phyloP scores from a whole-genome alignment of 1,140 invertebrate species.

The Phthorimaea operculella region DNA sequence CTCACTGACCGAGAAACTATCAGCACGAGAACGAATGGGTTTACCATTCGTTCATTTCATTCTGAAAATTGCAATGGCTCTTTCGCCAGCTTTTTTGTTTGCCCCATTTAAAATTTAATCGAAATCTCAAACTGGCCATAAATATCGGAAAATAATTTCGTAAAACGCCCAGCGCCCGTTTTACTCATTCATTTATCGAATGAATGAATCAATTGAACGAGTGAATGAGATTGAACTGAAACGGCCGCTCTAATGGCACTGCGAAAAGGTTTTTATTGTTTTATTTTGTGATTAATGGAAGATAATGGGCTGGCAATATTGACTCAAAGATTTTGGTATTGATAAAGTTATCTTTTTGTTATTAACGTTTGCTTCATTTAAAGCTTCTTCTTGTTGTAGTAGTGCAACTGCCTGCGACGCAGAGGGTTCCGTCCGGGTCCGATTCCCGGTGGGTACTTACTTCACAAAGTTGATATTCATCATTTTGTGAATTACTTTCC shows the following conservation, averaged over 20 bases:
- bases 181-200: conserved; percentile 5
- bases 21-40: no score
- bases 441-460: no score
- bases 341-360: no score
- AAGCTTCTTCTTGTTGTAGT: no score
- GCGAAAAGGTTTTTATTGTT: neutral
- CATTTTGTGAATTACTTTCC: no score
- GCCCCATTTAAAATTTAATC: conserved; percentile 15
- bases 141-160: conserved; percentile 20
- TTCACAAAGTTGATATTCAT: no score
- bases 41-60: no score
- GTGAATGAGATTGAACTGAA: neutral
- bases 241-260: neutral
- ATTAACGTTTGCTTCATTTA: no score
- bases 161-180: conserved; percentile 11
- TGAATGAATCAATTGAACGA: conserved; percentile 6
- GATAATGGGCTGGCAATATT: neutral
- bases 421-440: no score
- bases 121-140: conserved; percentile 14
- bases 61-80: no score
- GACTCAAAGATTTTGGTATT: neutral
- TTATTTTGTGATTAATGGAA: neutral
- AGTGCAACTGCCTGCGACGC: no score
- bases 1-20: no score
- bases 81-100: conserved; percentile 1